A percentile compares a stretch with the other conserved stretches of the same genome.
Conservation (phyloP, 2,113 vertebrate species). For the Sialia sialis region DNA sequence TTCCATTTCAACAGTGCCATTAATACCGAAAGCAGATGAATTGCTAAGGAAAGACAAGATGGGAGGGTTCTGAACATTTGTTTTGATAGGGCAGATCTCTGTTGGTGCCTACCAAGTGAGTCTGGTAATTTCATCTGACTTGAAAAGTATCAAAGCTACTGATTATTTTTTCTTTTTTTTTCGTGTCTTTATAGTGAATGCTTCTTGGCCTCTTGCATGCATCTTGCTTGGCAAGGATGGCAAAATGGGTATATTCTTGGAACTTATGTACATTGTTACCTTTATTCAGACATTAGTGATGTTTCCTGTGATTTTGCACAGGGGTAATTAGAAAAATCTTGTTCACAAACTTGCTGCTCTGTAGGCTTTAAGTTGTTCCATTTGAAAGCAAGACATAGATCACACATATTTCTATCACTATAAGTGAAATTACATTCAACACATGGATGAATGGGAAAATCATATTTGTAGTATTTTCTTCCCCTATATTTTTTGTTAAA, state of each 20-base stretch:
- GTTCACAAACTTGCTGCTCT: background rate
- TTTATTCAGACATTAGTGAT: background rate
- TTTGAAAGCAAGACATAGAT: background rate
- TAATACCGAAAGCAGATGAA: background rate
- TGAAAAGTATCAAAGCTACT: background rate
- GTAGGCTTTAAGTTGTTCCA: background rate
- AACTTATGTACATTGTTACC: background rate
- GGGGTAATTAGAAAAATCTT: background rate
- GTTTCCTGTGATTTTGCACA: background rate
- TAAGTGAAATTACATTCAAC: background rate
- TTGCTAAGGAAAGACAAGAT: background rate
- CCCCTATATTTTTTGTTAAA: background rate
- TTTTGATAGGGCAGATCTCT: constrained; percentile 35
- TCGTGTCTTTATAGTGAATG: background rate
- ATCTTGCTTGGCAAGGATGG: background rate
- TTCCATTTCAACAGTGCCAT: background rate
- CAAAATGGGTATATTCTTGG: background rate
- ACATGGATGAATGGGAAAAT: background rate
- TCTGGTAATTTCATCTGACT: constrained; percentile 9
- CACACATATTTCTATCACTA: background rate
- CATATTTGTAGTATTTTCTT: background rate
- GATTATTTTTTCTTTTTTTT: background rate
- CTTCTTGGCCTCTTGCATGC: background rate
- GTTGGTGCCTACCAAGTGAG: constrained; percentile 2
- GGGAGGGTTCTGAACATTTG: background rate